A percentile compares a stretch with the other conserved stretches of the same genome.
Evolutionary conservation across 2,888 invertebrate species (phyloP).

Genomic region (Rotaria sp.): DNA sequence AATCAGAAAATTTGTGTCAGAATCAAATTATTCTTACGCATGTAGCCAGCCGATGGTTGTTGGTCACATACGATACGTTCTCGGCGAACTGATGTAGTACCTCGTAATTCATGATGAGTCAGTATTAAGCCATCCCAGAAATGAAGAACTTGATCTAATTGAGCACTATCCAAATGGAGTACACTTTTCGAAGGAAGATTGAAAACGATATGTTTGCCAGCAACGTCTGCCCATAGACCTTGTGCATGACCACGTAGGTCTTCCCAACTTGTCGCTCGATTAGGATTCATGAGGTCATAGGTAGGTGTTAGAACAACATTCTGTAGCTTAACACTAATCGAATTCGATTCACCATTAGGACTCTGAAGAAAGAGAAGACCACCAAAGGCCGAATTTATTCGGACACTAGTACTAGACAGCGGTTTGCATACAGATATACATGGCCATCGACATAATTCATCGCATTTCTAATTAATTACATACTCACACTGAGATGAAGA

Average conservation of each 20-base stretch:
- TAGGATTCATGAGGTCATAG: constrained; percentile 32
- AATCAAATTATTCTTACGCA: constrained; percentile 2
- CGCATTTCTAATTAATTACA: too few relatives aligned
- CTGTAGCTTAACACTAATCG: constrained; percentile 20
- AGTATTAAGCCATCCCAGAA: constrained; percentile 43
- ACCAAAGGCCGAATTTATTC: constrained; percentile 28
- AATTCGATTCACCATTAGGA: neutral
- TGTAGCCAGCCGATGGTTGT: constrained; percentile 36
- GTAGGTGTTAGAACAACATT: constrained; percentile 34
- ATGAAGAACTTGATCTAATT: constrained; percentile 41
- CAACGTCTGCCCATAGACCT: constrained; percentile 44
- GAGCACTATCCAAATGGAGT: constrained; percentile 38
- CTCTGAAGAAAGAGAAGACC: constrained; percentile 35
- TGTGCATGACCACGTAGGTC: neutral
- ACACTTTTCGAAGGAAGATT: constrained; percentile 43
- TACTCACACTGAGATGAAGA: too few relatives aligned
- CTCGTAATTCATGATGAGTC: constrained; percentile 42
- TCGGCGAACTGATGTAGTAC: constrained; percentile 34
- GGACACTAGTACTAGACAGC: neutral
- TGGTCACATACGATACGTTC: constrained; percentile 39
- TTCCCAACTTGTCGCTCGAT: constrained; percentile 23
- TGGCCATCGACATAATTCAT: constrained; percentile 23
- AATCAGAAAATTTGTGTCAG: too few relatives aligned
- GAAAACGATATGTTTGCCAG: constrained; percentile 42
- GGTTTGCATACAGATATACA: neutral